Conservation (phyloP, 2,888 invertebrate species). For the Drosophila emarginata region DNA sequence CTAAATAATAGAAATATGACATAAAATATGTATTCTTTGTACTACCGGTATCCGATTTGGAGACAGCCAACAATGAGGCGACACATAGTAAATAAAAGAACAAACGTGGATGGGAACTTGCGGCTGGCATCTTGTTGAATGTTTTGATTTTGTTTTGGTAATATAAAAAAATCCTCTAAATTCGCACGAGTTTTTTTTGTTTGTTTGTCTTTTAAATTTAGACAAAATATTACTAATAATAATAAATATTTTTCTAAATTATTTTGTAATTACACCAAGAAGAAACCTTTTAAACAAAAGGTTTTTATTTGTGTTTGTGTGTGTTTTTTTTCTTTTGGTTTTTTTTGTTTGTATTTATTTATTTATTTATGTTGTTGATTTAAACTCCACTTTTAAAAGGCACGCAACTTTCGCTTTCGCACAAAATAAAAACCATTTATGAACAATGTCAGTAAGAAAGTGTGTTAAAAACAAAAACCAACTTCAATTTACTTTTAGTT, state of each 20-base stretch:
- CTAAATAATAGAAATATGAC: constrained; percentile 79
- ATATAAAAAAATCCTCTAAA: constrained; percentile 11
- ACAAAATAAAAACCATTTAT: constrained; percentile 32
- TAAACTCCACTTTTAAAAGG: constrained; percentile 37
- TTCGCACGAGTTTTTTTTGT: neutral
- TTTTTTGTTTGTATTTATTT: constrained; percentile 19
- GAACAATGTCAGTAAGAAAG: constrained; percentile 3
- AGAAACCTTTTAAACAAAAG: neutral
- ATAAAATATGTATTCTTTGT: constrained; percentile 77
- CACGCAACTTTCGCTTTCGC: constrained; percentile 72
- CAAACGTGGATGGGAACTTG: constrained; percentile 75
- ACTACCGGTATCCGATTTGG: constrained; percentile 79
- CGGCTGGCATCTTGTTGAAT: constrained; percentile 61
- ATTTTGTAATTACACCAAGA: neutral
- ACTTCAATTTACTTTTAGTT: constrained; percentile 59
- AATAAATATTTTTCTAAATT: neutral
- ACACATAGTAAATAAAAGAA: constrained; percentile 78
- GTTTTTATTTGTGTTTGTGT: constrained; percentile 9
- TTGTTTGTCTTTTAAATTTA: constrained; percentile 33
- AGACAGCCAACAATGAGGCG: constrained; percentile 76
- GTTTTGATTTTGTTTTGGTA: no score
- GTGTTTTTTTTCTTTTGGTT: constrained; percentile 19
- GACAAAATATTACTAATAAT: neutral
- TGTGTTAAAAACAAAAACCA: constrained; percentile 42
- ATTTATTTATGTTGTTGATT: neutral